Conservation (phyloP, 1,140 invertebrate species). For the Lepidostoma basale region DNA sequence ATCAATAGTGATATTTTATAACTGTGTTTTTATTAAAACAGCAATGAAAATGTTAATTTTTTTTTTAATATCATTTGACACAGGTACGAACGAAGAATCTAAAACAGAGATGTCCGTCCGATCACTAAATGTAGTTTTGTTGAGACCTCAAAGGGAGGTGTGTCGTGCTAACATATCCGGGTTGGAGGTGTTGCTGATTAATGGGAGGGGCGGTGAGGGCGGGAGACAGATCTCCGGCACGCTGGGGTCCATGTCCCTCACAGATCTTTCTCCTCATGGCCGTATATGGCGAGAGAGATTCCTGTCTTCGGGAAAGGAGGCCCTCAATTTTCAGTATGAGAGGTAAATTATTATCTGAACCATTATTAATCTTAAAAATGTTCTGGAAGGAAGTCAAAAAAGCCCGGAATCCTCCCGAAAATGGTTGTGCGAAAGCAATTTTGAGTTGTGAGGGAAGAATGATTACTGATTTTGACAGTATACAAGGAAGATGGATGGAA, state of each 20-base stretch:
- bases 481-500: too few species aligned
- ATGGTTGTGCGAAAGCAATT: too few species aligned
- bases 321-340: slow-evolving; percentile 79
- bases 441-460: too few species aligned
- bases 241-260: slow-evolving; percentile 78
- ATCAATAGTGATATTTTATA: not conserved
- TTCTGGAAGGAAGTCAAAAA: too few species aligned
- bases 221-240: slow-evolving; percentile 63
- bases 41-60: too few species aligned
- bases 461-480: too few species aligned
- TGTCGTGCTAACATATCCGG: slow-evolving; percentile 45
- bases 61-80: too few species aligned
- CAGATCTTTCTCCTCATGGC: slow-evolving; percentile 82
- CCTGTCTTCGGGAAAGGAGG: slow-evolving; percentile 80
- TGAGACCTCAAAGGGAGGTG: slow-evolving; percentile 40
- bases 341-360: slow-evolving; percentile 51
- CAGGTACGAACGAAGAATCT: slow-evolving; percentile 24
- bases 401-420: too few species aligned
- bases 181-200: slow-evolving; percentile 42
- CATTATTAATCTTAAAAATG: not conserved
- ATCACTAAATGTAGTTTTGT: slow-evolving; percentile 41
- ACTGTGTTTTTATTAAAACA: not conserved
- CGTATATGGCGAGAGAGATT: slow-evolving; percentile 84
- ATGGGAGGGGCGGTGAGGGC: slow-evolving; percentile 50
- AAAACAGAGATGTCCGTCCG: slow-evolving; percentile 43